Evolutionary conservation across 2,888 invertebrate species (phyloP).

Genomic region (Eristalis arbustorum): DNA sequence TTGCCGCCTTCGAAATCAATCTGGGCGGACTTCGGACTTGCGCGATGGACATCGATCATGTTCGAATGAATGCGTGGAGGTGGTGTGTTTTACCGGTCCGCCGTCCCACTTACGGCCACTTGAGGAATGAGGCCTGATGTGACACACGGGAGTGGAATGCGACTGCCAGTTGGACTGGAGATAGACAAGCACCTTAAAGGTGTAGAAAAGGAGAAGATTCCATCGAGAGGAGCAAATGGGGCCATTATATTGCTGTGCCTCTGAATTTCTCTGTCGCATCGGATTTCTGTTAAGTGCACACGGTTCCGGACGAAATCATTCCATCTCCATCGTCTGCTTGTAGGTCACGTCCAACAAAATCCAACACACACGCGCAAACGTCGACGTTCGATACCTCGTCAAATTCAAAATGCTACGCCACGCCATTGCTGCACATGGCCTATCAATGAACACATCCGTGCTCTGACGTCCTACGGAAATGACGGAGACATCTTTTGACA

Average conservation of each 20-base stretch:
- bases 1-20: background rate
- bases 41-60: background rate
- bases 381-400: background rate
- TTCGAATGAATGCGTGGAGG: background rate
- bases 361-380: background rate
- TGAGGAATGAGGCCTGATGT: background rate
- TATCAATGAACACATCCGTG: background rate
- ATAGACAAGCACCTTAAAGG: too few species aligned
- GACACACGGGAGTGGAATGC: background rate
- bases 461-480: slow-evolving; percentile 9
- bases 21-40: background rate
- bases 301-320: too few species aligned
- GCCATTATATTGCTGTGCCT: too few species aligned
- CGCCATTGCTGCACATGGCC: background rate
- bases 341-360: background rate
- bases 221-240: too few species aligned
- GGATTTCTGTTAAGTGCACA: too few species aligned
- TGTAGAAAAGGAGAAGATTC: too few species aligned
- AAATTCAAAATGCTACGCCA: background rate
- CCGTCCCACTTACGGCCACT: background rate
- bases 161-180: too few species aligned
- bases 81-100: background rate
- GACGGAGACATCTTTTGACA: background rate
- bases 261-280: too few species aligned
- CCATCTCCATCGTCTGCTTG: background rate